Base-by-base conservation (phyloP, 2,797 vertebrate genomes). In the Echiichthys vipera region DNA sequence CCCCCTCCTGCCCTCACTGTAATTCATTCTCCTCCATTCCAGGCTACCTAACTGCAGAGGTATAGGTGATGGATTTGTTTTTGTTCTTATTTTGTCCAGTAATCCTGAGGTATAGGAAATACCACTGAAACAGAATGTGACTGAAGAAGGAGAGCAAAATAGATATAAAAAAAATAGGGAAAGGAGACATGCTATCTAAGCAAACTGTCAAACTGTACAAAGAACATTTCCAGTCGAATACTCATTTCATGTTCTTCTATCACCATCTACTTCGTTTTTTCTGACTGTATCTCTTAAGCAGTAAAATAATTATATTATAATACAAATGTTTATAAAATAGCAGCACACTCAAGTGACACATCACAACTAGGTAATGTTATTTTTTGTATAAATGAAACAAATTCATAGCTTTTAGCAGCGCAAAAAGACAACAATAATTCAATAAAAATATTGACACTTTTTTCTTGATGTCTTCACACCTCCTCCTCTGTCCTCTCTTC, bases 291-390 rank as follows among this genome's bases (percentile, higher is more conserved):
- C 92, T 94, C 95, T 96, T 97, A 98, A 97, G 97, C 97, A 95
- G 96, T 98, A 98, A 97, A 98, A 98, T 98, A 98, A 98, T 95
- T 98, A 97, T 97, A 98, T 97, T 97, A 98, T 94, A 95, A 94
- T 98, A 98, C 97, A 98, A 97, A 97, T 95, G 97, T 98, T 97
- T 98, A 98, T 97, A 99, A 98, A 98, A 98, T 98, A 99, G 97
- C 97, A 99, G 97, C 97, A 98, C 97, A 98, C 97, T 97, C 95
- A 96, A 94, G 97, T 98, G 97, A 99, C 96, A 97, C 95, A 97
- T 97, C 97, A 98, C 97, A 95, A 97, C 96, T 97, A 97, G 91
- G 96, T 96, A 96, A 96, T 97, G 97, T 98, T 97, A 97, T 97
- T 94, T 94, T 95, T 97, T 97, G 96, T 97, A 97, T 92, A 93